A percentile compares a stretch with the other conserved stretches of the same genome.
Conservation (phyloP, 2,888 invertebrate species). For the Hydriomena furcata region DNA sequence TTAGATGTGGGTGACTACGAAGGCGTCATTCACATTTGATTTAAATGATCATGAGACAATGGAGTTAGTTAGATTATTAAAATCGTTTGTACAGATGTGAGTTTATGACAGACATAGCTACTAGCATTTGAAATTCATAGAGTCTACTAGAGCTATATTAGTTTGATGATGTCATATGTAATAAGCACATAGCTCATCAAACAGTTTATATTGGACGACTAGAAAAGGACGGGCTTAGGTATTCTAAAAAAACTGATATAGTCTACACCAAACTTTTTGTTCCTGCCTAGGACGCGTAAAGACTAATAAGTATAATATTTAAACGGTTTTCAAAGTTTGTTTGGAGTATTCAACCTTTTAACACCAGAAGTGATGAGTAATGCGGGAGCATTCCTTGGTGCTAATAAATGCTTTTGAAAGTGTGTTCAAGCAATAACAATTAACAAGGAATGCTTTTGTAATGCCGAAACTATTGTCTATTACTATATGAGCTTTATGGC, state of each 20-base stretch:
- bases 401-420: conserved; percentile 63
- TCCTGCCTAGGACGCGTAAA: too few species aligned
- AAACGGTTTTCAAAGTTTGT: not conserved
- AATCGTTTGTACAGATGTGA: conserved; percentile 44
- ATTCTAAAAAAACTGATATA: too few species aligned
- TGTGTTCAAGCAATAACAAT: conserved; percentile 59
- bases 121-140: conserved; percentile 47
- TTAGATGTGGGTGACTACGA: conserved; percentile 40
- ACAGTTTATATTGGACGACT: not conserved
- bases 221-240: too few species aligned
- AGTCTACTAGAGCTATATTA: conserved; percentile 24
- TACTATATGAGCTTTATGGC: conserved; percentile 28
- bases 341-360: conserved; percentile 16
- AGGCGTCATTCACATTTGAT: conserved; percentile 53
- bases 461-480: conserved; percentile 35
- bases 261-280: too few species aligned
- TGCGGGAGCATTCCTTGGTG: conserved; percentile 40
- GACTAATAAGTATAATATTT: too few species aligned
- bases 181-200: not conserved
- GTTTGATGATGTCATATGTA: conserved; percentile 30
- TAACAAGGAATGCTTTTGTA: conserved; percentile 61
- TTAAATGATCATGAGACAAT: conserved; percentile 56
- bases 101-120: conserved; percentile 43
- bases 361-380: conserved; percentile 46
- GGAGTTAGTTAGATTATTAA: conserved; percentile 47